These are phyloP conservation scores for Magallana gigas DNA, from an alignment of 1,140 invertebrate genomes.

Conservation along the genomic window DNA sequence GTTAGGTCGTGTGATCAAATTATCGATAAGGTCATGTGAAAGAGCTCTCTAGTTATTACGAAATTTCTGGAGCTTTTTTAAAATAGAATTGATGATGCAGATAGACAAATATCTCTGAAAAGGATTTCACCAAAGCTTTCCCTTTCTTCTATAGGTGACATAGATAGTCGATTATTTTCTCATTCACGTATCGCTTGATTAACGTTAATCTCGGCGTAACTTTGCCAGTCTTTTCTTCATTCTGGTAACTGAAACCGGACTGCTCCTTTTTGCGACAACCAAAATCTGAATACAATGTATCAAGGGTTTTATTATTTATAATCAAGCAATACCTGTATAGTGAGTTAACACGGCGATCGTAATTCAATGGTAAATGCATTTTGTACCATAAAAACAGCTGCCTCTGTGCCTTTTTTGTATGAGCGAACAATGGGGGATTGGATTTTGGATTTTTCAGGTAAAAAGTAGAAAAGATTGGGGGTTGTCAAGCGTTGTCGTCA, in stretches of 20 bases:
- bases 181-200: neutral
- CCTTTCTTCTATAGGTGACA: neutral
- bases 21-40: neutral
- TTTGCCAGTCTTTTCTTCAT: neutral
- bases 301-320: slow-evolving; percentile 13
- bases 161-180: neutral
- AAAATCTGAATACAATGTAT: slow-evolving; percentile 24
- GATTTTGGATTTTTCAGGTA: neutral
- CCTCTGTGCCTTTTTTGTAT: slow-evolving; percentile 33
- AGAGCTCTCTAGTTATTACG: neutral
- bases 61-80: too few species aligned
- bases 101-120: too few species aligned
- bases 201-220: neutral
- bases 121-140: too few species aligned
- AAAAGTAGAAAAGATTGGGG: slow-evolving; percentile 29
- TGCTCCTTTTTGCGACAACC: neutral
- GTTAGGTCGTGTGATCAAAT: neutral
- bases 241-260: neutral
- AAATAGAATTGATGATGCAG: too few species aligned
- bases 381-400: slow-evolving; percentile 36
- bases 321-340: slow-evolving; percentile 24
- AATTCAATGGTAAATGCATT: slow-evolving; percentile 31
- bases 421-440: slow-evolving; percentile 12
- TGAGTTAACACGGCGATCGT: slow-evolving; percentile 16
- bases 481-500: slow-evolving; percentile 19